Evolutionary conservation across 2,888 invertebrate species (phyloP), one percentile per base, ranked within the genome.

Genomic region (Augochlorella aurata): DNA sequence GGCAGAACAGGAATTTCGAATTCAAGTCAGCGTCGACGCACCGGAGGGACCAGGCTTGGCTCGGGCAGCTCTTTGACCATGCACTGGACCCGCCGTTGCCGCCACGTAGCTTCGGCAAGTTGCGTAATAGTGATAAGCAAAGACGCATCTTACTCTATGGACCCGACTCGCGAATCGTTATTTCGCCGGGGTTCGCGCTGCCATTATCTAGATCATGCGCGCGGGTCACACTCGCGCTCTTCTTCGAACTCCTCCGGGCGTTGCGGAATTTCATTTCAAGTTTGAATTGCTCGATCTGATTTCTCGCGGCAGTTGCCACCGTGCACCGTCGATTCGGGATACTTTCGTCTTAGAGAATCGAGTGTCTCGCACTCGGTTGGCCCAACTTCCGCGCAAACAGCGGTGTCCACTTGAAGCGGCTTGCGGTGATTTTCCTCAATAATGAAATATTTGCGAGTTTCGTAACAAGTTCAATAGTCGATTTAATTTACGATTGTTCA

Each of bases 51-150:
- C 29, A 18, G 38, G 50, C 21, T 38, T 49, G 44, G 71, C 49
- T 24, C 50, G 38, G 68, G 65, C 38, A 24, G 49, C n/a, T 74
- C 82, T 82, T 82, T 83, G 83, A 74, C 78, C 82, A 52, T 65
- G 63, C 44, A 58, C 63, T 16, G 18, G 18, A 14, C 38, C 29
- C n/a, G 50, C 66, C 38, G 61, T 78, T 81, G 24, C 63, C n/a
- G n/a, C 54, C 54, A 61, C 29, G 71, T 49, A 38, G 63, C 70
- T 52, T 16, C 12, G 38, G 10, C 50, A 78, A 83, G 82, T 79
- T 83, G 68, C 68, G 44, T 65, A 79, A 82, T 68, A 72, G 63
- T 14, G 77, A 80, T 83, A 80, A 83, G 80, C 74, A 71, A 71
- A 74, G 83, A 79, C 74, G 44, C 69, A 63, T 74, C 70, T 67